Conservation (phyloP, 2,888 invertebrate genomes). For the Nomada fabriciana region DNA sequence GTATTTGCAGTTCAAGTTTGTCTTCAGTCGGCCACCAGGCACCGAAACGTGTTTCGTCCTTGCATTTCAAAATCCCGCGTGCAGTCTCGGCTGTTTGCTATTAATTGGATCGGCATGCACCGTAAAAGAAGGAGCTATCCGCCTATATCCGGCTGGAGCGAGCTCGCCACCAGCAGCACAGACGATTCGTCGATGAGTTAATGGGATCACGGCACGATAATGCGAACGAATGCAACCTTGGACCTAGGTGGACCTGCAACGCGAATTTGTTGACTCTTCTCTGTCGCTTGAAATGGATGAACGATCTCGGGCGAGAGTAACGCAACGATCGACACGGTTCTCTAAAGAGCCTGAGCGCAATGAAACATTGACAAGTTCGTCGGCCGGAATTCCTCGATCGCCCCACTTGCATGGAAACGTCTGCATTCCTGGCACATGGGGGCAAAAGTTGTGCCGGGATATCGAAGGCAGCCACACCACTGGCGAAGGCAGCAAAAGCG, state of each 20-base stretch:
- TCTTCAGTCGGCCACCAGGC: no score
- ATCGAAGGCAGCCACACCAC: slow-evolving; percentile 28
- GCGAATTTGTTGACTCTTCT: no score
- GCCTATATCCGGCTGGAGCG: slow-evolving; percentile 40
- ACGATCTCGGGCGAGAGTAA: slow-evolving; percentile 10
- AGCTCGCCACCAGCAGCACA: slow-evolving; percentile 30
- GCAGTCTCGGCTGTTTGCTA: slow-evolving; percentile 37
- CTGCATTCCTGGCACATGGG: slow-evolving; percentile 34
- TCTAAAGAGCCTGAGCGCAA: background rate
- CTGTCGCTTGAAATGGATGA: slow-evolving; percentile 4
- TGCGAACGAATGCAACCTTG: slow-evolving; percentile 27
- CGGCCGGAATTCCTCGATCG: slow-evolving; percentile 24
- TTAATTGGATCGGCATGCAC: slow-evolving; percentile 68
- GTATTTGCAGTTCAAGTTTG: background rate
- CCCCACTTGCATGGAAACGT: slow-evolving; percentile 29
- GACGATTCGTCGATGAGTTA: slow-evolving; percentile 45
- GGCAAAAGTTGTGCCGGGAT: slow-evolving; percentile 6
- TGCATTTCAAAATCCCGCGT: background rate
- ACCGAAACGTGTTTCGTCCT: no score
- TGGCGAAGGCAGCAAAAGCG: slow-evolving; percentile 30
- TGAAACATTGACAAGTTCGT: slow-evolving; percentile 37
- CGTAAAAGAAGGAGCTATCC: slow-evolving; percentile 65
- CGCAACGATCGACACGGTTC: no score
- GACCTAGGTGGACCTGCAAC: background rate
- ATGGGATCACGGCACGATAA: slow-evolving; percentile 59